These are phyloP conservation scores for Drosophila paranaensis DNA, from an alignment of 2,888 invertebrate genomes.

Conservation along the genomic window DNA sequence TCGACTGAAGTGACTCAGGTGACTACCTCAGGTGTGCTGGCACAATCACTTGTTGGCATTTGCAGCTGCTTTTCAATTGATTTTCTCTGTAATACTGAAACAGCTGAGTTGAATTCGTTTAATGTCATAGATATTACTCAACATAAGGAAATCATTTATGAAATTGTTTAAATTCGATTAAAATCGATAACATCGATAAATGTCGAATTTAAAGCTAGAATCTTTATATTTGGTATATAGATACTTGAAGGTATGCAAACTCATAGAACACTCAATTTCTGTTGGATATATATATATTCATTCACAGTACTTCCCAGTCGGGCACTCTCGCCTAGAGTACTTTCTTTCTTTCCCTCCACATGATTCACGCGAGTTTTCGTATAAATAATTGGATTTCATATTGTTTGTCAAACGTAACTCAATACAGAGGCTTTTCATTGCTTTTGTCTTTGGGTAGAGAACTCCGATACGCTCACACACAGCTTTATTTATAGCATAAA, in stretches of 20 bases:
- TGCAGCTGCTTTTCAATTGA: conserved; percentile 32
- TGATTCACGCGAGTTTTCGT: conserved; percentile 47
- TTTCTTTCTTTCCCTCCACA: conserved; percentile 5
- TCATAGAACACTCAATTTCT: background rate
- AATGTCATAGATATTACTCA: background rate
- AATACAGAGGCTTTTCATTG: conserved; percentile 20
- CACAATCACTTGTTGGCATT: conserved; percentile 15
- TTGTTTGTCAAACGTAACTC: conserved; percentile 34
- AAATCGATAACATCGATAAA: background rate
- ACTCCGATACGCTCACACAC: conserved; percentile 7
- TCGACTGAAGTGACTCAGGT: background rate
- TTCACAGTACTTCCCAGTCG: background rate
- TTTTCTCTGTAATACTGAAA: background rate
- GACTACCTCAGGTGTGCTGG: conserved; percentile 21
- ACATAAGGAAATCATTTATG: background rate
- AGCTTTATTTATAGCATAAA: conserved; percentile 17
- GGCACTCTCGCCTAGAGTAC: background rate
- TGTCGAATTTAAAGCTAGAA: no score
- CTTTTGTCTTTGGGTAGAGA: conserved; percentile 8
- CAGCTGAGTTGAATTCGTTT: background rate
- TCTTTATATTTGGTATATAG: no score
- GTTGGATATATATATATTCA: background rate
- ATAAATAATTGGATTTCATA: conserved; percentile 42
- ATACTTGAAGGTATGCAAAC: background rate
- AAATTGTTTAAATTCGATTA: background rate